Percentiles rank a stretch among this genome's conserved stretches.
Conservation (phyloP, 2,888 invertebrate species). For the Leptogaster cylindrica region DNA sequence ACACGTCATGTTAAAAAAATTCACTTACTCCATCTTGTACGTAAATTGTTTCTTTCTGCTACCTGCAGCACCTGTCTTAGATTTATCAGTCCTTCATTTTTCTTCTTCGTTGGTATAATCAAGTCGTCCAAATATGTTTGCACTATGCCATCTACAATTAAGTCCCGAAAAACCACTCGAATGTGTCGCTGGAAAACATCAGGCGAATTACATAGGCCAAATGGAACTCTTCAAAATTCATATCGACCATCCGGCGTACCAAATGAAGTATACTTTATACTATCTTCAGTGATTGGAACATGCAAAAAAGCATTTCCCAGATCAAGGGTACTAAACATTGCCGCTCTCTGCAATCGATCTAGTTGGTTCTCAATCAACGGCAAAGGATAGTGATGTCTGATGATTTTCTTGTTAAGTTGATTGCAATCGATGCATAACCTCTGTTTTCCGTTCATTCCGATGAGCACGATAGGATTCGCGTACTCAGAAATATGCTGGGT, state of each 20-base stretch:
- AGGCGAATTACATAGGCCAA: background rate
- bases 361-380: background rate
- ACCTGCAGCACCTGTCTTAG: background rate
- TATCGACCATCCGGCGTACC: constrained; percentile 48
- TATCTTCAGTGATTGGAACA: constrained; percentile 44
- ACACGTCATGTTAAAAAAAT: too few relatives aligned
- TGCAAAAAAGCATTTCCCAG: constrained; percentile 49
- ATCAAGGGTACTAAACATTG: constrained; percentile 41
- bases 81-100: background rate
- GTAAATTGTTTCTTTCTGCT: too few relatives aligned
- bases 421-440: background rate
- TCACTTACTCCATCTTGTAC: too few relatives aligned
- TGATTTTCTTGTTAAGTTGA: background rate
- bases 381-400: background rate
- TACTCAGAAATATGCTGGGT: background rate
- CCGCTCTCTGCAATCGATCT: background rate
- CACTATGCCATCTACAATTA: background rate
- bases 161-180: background rate
- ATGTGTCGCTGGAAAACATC: background rate
- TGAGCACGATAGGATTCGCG: background rate
- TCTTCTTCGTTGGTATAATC: background rate
- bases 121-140: background rate
- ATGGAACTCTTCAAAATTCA: too few relatives aligned
- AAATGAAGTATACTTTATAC: constrained; percentile 48
- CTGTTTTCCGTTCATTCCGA: background rate